phyloP scores from a whole-genome alignment of 2,888 invertebrate genomes.

The Philopedon plagiatum region DNA sequence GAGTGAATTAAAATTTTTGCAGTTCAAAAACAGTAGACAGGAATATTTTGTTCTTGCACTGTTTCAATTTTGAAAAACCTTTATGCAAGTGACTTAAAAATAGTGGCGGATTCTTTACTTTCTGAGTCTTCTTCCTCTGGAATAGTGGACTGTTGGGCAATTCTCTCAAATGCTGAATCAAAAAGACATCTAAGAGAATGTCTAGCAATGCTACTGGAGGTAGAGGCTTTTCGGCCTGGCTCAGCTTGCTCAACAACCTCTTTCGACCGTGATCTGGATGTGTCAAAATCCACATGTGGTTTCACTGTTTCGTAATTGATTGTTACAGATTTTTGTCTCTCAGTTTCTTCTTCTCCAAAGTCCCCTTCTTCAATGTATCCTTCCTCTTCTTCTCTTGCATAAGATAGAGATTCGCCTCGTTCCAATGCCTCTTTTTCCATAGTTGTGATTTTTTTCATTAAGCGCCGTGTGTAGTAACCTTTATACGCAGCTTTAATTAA shows the following conservation, averaged over 20 bases:
- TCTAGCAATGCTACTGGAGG: slow-evolving; percentile 30
- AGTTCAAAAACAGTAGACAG: too few species aligned
- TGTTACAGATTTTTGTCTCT: slow-evolving; percentile 49
- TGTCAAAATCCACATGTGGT: slow-evolving; percentile 60
- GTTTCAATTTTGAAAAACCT: too few species aligned
- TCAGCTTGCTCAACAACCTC: background rate
- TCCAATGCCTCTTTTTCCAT: slow-evolving; percentile 13
- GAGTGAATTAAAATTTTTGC: too few species aligned
- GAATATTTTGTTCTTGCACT: too few species aligned
- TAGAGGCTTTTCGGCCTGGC: background rate
- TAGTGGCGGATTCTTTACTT: too few species aligned
- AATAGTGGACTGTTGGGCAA: background rate
- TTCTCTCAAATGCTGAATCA: slow-evolving; percentile 15
- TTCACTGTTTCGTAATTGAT: slow-evolving; percentile 58
- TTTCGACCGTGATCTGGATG: background rate
- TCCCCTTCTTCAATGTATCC: background rate
- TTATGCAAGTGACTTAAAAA: too few species aligned
- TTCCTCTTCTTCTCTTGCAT: background rate
- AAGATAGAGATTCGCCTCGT: background rate
- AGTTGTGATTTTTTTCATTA: slow-evolving; percentile 59
- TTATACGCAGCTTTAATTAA: slow-evolving; percentile 67
- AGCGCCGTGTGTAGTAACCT: slow-evolving; percentile 66
- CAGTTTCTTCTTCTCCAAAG: slow-evolving; percentile 33
- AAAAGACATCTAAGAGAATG: slow-evolving; percentile 32
- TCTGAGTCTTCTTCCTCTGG: background rate